phyloP scores from a whole-genome alignment of 2,113 vertebrate species.

The Psilopsiagon aymara region DNA sequence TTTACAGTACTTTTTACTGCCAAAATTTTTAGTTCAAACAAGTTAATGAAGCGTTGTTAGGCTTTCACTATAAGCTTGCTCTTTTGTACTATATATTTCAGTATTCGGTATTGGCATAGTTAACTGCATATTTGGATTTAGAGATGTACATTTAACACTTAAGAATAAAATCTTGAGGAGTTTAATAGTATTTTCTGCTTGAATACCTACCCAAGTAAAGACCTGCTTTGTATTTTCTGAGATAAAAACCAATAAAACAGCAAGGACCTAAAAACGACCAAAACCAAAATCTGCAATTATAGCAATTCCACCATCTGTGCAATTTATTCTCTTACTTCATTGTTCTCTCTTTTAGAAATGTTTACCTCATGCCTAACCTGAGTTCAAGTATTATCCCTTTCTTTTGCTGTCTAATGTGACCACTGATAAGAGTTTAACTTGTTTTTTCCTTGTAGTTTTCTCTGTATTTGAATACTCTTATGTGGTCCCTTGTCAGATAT shows the following conservation, averaged over 20 bases:
- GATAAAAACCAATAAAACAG: not conserved
- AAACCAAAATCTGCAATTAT: not conserved
- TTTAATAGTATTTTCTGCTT: not conserved
- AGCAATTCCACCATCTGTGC: not conserved
- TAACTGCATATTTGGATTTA: not conserved
- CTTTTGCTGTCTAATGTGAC: not conserved
- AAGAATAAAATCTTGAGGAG: not conserved
- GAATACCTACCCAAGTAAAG: not conserved
- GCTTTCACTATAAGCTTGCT: not conserved
- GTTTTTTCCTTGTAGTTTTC: not conserved
- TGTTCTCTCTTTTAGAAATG: not conserved
- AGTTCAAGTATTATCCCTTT: not conserved
- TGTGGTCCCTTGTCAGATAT: not conserved
- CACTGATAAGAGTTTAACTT: not conserved
- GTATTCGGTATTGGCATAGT: not conserved
- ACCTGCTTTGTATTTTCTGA: not conserved
- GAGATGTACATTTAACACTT: not conserved
- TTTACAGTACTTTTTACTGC: not conserved
- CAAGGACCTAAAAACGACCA: not conserved
- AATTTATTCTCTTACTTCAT: not conserved
- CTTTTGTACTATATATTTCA: not conserved
- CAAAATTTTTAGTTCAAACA: not conserved
- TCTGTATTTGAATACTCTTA: not conserved
- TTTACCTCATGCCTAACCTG: not conserved
- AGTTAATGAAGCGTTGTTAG: not conserved